Conservation (phyloP, 2,113 vertebrate species). For the Leptobrachium ailaonicum region DNA sequence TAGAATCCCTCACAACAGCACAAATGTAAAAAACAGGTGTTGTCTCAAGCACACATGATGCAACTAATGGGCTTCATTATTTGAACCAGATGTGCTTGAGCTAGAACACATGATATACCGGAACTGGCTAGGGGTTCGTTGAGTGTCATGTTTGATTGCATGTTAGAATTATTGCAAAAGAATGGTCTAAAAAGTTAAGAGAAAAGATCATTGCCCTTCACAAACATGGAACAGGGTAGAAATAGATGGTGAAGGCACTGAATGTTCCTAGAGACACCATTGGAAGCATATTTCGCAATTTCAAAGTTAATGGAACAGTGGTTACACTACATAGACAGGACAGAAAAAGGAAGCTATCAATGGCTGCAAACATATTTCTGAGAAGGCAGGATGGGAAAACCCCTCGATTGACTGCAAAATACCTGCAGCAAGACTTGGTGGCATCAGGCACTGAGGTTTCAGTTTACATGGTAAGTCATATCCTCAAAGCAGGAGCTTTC, state of each 20-base stretch:
- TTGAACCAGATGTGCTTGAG: not conserved
- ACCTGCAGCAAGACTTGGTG: not conserved
- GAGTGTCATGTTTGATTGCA: not conserved
- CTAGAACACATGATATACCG: not conserved
- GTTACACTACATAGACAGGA: not conserved
- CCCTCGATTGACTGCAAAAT: constrained; percentile 8
- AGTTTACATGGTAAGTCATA: not conserved
- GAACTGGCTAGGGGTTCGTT: not conserved
- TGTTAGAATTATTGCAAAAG: not conserved
- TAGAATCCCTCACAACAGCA: constrained; percentile 2
- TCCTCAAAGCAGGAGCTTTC: not conserved
- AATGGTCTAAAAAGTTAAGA: not conserved
- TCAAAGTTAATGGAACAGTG: not conserved
- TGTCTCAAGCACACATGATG: not conserved
- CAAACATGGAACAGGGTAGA: not conserved
- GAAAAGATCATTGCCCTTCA: not conserved
- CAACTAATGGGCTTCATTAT: not conserved
- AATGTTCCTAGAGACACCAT: not conserved
- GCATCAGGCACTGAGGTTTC: not conserved
- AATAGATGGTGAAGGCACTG: constrained; percentile 8
- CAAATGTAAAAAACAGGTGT: not conserved
- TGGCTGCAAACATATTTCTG: constrained; percentile 2
- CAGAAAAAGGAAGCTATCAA: constrained; percentile 4
- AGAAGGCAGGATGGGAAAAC: constrained; percentile 5
- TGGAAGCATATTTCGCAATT: not conserved